Conservation (phyloP, 2,888 invertebrate genomes). For the Diploptera punctata region DNA sequence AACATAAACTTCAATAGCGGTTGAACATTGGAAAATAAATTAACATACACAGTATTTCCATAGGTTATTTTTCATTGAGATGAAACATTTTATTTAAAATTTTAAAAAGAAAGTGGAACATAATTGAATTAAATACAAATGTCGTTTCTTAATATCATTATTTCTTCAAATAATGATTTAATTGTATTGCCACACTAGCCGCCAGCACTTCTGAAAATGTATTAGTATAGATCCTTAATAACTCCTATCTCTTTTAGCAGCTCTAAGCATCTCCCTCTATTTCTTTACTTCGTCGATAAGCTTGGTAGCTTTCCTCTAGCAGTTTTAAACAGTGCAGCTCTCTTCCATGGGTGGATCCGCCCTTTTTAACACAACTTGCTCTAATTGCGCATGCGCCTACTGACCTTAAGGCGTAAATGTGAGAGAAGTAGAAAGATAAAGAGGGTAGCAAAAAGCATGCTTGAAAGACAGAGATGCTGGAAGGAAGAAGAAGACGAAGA, state of each 20-base stretch:
- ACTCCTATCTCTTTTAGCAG: not conserved
- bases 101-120: no score
- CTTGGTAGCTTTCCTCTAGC: not conserved
- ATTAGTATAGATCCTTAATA: no score
- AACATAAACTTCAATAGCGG: no score
- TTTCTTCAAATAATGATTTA: no score
- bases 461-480: constrained; percentile 1
- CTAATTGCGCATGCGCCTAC: constrained; percentile 2
- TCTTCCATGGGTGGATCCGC: constrained; percentile 6
- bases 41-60: no score
- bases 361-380: not conserved
- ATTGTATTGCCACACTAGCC: no score
- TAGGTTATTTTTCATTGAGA: no score
- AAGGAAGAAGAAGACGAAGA: constrained; percentile 4
- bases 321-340: not conserved
- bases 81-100: no score
- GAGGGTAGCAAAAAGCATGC: not conserved
- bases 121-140: no score
- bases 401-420: not conserved
- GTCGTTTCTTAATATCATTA: no score
- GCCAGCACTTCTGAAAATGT: no score
- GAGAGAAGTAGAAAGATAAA: not conserved
- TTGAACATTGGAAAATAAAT: no score
- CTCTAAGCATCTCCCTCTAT: not conserved
- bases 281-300: not conserved